These are phyloP conservation scores for Gallinago undulata DNA, from an alignment of 2,113 vertebrate species.

Conservation along the genomic window DNA sequence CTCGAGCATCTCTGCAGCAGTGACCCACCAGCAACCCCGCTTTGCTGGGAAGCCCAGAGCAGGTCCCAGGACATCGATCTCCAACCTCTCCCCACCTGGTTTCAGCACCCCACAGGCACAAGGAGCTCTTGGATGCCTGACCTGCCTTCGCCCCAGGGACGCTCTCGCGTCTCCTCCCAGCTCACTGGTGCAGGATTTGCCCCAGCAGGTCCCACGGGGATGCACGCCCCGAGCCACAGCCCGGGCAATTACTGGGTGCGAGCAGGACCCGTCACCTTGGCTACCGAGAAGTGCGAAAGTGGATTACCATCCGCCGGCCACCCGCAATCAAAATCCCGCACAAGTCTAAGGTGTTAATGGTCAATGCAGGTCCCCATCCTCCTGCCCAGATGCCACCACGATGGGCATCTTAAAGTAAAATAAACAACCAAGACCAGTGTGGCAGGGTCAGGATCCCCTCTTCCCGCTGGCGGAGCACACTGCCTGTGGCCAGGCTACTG, in stretches of 20 bases:
- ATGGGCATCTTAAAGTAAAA: neutral
- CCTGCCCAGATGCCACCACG: neutral
- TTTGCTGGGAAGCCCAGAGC: neutral
- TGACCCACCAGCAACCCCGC: neutral
- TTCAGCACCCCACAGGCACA: rapidly evolving
- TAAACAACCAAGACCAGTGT: rapidly evolving
- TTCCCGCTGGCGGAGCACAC: neutral
- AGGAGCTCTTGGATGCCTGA: rapidly evolving
- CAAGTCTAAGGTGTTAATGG: neutral
- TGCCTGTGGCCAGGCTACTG: neutral
- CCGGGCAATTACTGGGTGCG: neutral
- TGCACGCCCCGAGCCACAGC: rapidly evolving
- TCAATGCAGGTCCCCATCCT: neutral
- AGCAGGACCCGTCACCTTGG: neutral
- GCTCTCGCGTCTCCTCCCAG: rapidly evolving
- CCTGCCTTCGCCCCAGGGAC: no score
- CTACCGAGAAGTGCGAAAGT: neutral
- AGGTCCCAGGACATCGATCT: neutral
- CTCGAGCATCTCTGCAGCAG: neutral
- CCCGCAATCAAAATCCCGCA: neutral
- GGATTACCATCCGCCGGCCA: neutral
- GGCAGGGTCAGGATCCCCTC: neutral
- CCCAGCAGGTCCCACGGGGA: neutral
- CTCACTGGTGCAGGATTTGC: neutral
- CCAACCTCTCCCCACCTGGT: neutral